phyloP scores from a whole-genome alignment of 2,113 vertebrate genomes.

The Hippocampus abdominalis region DNA sequence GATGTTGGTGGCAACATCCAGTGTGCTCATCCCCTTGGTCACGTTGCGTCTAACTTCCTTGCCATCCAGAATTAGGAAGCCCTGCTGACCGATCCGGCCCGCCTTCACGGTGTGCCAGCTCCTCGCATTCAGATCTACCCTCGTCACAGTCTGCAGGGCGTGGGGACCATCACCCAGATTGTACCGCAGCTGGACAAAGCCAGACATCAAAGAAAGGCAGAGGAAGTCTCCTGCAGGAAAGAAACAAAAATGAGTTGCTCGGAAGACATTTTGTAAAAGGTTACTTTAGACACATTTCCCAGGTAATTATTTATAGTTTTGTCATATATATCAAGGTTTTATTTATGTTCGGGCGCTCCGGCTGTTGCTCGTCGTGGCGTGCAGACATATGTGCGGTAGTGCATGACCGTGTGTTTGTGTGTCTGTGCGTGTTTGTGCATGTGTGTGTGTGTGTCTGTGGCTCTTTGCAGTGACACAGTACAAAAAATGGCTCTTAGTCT shows the following conservation, averaged over 20 bases:
- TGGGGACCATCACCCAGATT: constrained; percentile 77
- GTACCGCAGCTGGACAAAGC: constrained; percentile 79
- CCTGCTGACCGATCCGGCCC: constrained; percentile 72
- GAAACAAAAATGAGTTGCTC: constrained; percentile 1
- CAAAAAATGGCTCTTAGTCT: no score
- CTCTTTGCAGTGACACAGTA: no score
- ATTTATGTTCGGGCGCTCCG: no score
- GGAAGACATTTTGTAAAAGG: neutral
- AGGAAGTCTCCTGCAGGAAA: constrained; percentile 82
- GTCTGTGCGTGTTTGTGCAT: no score
- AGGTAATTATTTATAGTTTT: no score
- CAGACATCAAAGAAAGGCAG: constrained; percentile 75
- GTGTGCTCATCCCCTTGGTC: constrained; percentile 67
- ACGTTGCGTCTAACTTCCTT: constrained; percentile 56
- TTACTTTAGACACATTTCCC: neutral
- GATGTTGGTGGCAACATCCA: constrained; percentile 76
- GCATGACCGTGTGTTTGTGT: no score
- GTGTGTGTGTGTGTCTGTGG: no score
- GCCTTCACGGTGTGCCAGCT: constrained; percentile 77
- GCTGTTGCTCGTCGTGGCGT: no score
- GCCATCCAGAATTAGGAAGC: constrained; percentile 76
- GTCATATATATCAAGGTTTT: no score
- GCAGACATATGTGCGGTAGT: no score
- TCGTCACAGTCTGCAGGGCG: constrained; percentile 63
- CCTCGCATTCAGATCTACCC: constrained; percentile 49